Evolutionary conservation across 23 tunicate species (phyloP).

Genomic region (Trididemnum nubilum): DNA sequence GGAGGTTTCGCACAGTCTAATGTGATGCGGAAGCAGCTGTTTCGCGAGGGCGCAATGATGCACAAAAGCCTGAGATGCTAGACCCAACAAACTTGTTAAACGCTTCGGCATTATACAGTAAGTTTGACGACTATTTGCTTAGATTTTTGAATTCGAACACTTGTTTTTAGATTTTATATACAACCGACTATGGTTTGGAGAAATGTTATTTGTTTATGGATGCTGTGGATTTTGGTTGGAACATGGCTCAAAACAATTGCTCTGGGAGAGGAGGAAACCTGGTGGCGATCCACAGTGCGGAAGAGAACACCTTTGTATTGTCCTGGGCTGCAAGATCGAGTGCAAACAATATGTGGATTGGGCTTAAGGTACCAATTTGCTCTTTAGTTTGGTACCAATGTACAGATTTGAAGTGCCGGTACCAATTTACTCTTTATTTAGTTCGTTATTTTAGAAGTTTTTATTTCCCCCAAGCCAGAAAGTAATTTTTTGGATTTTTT

Average conservation of each 20-base stretch:
- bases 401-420: too few relatives aligned
- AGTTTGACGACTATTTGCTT: too few relatives aligned
- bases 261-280: conserved; percentile 68
- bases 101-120: too few relatives aligned
- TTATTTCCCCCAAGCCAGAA: too few relatives aligned
- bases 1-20: too few relatives aligned
- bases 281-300: conserved; percentile 74
- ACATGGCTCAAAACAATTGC: conserved; percentile 55
- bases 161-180: conserved; percentile 6
- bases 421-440: too few relatives aligned
- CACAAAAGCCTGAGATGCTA: too few relatives aligned
- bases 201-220: conserved; percentile 77
- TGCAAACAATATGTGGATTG: conserved; percentile 61
- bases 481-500: not conserved
- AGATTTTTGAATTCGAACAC: not conserved
- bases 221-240: conserved; percentile 41
- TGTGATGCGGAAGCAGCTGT: too few relatives aligned
- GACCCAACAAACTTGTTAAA: too few relatives aligned
- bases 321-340: conserved; percentile 41
- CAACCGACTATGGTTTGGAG: conserved; percentile 41
- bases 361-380: conserved; percentile 57
- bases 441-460: too few relatives aligned
- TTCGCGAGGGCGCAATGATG: too few relatives aligned
- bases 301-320: conserved; percentile 62
- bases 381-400: too few relatives aligned